These are phyloP conservation scores for Potamarius usumacintae DNA, from an alignment of 2,113 vertebrate genomes.

Conservation along the genomic window DNA sequence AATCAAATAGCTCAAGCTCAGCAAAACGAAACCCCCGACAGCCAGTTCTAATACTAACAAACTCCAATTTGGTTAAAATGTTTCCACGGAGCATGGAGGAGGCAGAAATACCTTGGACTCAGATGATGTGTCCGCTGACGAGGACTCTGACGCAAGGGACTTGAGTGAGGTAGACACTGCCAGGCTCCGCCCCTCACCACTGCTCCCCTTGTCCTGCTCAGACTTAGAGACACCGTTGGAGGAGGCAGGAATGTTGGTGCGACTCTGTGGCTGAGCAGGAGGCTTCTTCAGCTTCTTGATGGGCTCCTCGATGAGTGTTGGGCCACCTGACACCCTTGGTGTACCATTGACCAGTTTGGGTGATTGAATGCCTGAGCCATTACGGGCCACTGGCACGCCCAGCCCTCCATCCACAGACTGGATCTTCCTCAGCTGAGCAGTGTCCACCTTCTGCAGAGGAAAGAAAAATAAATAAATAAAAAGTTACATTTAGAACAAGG, in stretches of 20 bases:
- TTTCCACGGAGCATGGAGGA: background rate
- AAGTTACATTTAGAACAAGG: background rate
- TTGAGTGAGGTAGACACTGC: slow-evolving; percentile 78
- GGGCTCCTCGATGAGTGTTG: slow-evolving; percentile 67
- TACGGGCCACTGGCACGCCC: slow-evolving; percentile 72
- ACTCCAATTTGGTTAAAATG: background rate
- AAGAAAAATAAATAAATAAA: background rate
- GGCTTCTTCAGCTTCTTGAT: slow-evolving; percentile 80
- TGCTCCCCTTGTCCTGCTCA: slow-evolving; percentile 63
- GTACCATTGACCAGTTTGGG: slow-evolving; percentile 69
- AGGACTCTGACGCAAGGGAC: slow-evolving; percentile 65
- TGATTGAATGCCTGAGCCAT: slow-evolving; percentile 58
- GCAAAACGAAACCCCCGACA: background rate
- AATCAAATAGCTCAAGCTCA: background rate
- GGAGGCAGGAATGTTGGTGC: slow-evolving; percentile 62
- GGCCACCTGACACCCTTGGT: slow-evolving; percentile 57
- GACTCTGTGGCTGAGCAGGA: slow-evolving; percentile 59
- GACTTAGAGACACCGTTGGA: slow-evolving; percentile 52
- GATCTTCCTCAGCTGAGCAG: slow-evolving; percentile 70
- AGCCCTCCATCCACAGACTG: slow-evolving; percentile 78
- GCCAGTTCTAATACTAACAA: background rate
- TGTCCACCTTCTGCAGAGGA: slow-evolving; percentile 72
- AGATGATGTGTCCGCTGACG: slow-evolving; percentile 63
- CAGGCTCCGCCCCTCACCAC: slow-evolving; percentile 66
- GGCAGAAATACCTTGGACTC: slow-evolving; percentile 70